A percentile compares a stretch with the other conserved stretches of the same genome.
Evolutionary conservation across 2,113 vertebrate species (phyloP).

Genomic region (Dascyllus trimaculatus): DNA sequence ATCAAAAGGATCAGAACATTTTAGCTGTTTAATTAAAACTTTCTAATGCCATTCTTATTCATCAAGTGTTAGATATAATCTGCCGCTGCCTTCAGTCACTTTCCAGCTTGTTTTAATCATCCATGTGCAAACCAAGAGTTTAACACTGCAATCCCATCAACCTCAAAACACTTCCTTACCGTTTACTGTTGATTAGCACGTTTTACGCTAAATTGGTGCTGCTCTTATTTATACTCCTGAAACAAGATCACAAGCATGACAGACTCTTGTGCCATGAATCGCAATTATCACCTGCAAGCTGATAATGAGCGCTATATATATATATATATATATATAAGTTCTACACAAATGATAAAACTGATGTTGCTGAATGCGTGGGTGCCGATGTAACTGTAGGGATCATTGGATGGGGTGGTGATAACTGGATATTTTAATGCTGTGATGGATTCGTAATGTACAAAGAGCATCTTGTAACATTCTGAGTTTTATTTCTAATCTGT

Average conservation of each 20-base stretch:
- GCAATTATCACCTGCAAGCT: conserved; percentile 12
- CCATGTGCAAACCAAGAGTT: too few species aligned
- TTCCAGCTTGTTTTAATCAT: background rate
- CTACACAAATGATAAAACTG: background rate
- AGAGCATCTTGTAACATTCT: background rate
- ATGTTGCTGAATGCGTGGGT: background rate
- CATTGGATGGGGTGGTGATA: background rate
- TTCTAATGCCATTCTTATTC: too few species aligned
- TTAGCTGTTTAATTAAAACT: too few species aligned
- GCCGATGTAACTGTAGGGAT: background rate
- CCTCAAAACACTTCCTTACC: background rate
- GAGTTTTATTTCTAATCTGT: background rate
- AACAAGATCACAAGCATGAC: background rate
- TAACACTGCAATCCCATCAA: too few species aligned
- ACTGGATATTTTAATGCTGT: background rate
- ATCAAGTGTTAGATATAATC: background rate
- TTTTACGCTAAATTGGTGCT: background rate
- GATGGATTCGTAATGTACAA: background rate
- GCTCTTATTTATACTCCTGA: background rate
- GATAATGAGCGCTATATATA: conserved; percentile 5
- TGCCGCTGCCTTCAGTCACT: background rate
- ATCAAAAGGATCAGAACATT: too few species aligned
- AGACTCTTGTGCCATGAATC: background rate
- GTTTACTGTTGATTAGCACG: background rate
- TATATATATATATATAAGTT: too few species aligned